Conservation (phyloP, 1,140 invertebrate genomes). For the Rhizoglyphus robini region DNA sequence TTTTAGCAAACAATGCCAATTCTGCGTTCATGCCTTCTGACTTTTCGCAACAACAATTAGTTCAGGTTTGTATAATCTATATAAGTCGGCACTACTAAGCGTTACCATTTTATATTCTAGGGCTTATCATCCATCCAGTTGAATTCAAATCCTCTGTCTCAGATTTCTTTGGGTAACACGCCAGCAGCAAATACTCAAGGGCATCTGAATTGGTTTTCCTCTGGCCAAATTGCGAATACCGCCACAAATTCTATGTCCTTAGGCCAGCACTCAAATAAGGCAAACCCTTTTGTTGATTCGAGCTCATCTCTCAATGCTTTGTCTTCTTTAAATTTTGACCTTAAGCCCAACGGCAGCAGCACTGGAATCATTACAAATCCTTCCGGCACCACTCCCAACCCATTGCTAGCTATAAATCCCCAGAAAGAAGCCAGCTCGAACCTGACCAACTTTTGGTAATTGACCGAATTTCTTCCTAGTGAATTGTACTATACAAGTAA, state of each 20-base stretch:
- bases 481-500: neutral
- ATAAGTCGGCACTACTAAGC: neutral
- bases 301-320: neutral
- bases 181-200: neutral
- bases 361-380: neutral
- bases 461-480: no score
- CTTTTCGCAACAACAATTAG: constrained; percentile 9
- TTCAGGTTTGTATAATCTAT: constrained; percentile 1
- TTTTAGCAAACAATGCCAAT: constrained; percentile 2
- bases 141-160: neutral
- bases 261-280: neutral
- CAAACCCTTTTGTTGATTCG: neutral
- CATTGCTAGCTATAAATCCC: neutral
- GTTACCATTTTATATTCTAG: neutral
- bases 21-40: neutral
- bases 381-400: neutral
- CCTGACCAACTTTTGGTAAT: neutral
- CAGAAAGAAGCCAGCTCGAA: neutral
- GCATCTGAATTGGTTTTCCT: constrained; percentile 8
- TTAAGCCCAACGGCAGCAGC: constrained; percentile 6
- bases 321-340: constrained; percentile 2
- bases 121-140: neutral
- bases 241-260: neutral
- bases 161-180: neutral
- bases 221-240: neutral